Evolutionary conservation across 2,797 vertebrate species (phyloP), one percentile per base, ranked within the genome.

Genomic region (Helarctos malayanus): DNA sequence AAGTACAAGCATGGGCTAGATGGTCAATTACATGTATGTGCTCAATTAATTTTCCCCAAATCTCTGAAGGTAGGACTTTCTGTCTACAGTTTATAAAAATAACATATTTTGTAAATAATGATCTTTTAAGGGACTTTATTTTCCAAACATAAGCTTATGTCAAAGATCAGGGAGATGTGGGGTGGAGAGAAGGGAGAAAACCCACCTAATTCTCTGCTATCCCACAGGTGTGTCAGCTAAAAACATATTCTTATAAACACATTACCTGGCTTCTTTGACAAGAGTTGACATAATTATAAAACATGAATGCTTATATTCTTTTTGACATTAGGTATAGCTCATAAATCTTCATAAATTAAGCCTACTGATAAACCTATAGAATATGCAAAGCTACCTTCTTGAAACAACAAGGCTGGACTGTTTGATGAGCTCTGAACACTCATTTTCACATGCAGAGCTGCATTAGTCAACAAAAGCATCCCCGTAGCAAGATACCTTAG

Each of bases 361-460:
- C 52, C 25, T 69, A 15, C 15, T 57, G 8, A 79, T n/a, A 56
- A 84, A 49, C 45, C 92, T 49, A 63, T 0, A 81, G 38, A 82
- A 88, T 82, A 63, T 71, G 5, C 1, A 73, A 75, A 45, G 1
- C 63, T 79, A 7, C 23, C 27, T 69, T 89, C 68, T 81, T 71
- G 92, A 75, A 23, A 84, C 25, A 90, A 75, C 3, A 82, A 47
- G 61, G 10, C 32, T 91, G 83, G 10, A 78, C 23, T 45, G 3
- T 47, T 97, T 91, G 18, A 27, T 65, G 49, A 75, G 12, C 35
- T 96, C n/a, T 32, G 79, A 91, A 65, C 16, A 59, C 35, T 82
- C 32, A 61, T 95, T 41, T 78, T 93, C 47, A 63, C 27, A 52
- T 81, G 69, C 80, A 35, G 23, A 90, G 89, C 63, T 57, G 12